Evolutionary conservation across 35 echinoderm and acorn worm genomes (phyloP).

Genomic region (Nesometra sesokonis): DNA sequence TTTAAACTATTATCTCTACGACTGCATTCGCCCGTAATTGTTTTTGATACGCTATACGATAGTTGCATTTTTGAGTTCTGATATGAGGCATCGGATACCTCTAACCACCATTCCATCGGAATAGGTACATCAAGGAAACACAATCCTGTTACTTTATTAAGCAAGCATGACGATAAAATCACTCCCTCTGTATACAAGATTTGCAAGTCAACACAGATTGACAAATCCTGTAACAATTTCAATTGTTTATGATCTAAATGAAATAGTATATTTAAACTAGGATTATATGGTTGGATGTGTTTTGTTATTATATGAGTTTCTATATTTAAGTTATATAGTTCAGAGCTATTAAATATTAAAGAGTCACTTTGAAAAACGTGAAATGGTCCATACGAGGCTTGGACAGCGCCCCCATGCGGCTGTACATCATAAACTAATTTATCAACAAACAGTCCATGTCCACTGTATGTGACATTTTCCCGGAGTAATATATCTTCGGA

Average conservation of each 20-base stretch:
- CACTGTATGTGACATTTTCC: neutral
- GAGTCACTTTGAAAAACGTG: neutral
- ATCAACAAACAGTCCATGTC: neutral
- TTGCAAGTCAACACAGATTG: neutral
- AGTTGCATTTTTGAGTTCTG: neutral
- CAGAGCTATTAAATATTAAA: neutral
- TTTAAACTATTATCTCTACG: neutral
- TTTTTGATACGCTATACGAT: neutral
- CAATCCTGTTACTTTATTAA: neutral
- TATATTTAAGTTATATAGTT: neutral
- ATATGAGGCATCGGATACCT: neutral
- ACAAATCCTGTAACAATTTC: neutral
- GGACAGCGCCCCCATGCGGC: neutral
- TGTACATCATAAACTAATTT: neutral
- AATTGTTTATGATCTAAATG: neutral
- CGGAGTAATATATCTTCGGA: neutral
- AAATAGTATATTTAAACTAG: neutral
- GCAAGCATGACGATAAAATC: neutral
- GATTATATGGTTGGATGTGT: neutral
- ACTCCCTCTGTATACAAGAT: neutral
- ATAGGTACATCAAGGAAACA: neutral
- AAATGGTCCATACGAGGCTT: neutral
- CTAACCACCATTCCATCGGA: neutral
- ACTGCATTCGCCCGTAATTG: neutral
- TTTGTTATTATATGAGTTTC: neutral